These are phyloP conservation scores for Pogonocherus hispidulus DNA, from an alignment of 2,888 invertebrate species.

Conservation along the genomic window DNA sequence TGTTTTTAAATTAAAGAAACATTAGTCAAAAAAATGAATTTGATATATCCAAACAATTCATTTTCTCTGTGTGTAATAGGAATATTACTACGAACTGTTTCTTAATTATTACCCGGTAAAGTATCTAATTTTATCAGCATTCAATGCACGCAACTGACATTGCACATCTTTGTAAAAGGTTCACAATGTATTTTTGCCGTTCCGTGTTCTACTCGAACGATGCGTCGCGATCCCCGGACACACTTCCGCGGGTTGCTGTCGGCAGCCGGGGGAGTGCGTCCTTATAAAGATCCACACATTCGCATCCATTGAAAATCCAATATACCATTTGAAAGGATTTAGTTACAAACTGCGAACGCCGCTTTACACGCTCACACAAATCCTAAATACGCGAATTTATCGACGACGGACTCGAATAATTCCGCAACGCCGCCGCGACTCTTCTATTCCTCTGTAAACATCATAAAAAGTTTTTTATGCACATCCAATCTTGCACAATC, in stretches of 20 bases:
- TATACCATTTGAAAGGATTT: slow-evolving; percentile 63
- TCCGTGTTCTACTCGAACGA: neutral
- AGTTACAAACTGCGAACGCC: slow-evolving; percentile 64
- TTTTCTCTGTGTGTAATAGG: too few relatives aligned
- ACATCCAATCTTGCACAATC: slow-evolving; percentile 45
- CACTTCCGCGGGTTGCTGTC: slow-evolving; percentile 9
- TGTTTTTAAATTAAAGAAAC: too few relatives aligned
- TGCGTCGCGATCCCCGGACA: slow-evolving; percentile 17
- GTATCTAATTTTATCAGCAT: too few relatives aligned
- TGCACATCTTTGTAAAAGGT: too few relatives aligned
- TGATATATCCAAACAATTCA: too few relatives aligned
- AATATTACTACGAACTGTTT: too few relatives aligned
- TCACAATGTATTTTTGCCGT: neutral
- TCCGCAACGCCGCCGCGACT: slow-evolving; percentile 37
- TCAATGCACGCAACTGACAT: too few relatives aligned
- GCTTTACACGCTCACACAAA: slow-evolving; percentile 66
- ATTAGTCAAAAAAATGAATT: too few relatives aligned
- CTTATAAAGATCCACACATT: slow-evolving; percentile 40
- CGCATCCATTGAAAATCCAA: slow-evolving; percentile 39
- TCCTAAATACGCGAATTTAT: slow-evolving; percentile 68
- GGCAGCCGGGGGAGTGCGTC: slow-evolving; percentile 31
- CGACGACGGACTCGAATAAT: slow-evolving; percentile 56
- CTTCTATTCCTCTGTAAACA: slow-evolving; percentile 43
- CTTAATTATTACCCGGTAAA: too few relatives aligned
- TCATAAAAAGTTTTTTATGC: slow-evolving; percentile 42